Evolutionary conservation across 2,113 vertebrate genomes (phyloP), one percentile per base, ranked within the genome.

Genomic region (Taxidea taxus): DNA sequence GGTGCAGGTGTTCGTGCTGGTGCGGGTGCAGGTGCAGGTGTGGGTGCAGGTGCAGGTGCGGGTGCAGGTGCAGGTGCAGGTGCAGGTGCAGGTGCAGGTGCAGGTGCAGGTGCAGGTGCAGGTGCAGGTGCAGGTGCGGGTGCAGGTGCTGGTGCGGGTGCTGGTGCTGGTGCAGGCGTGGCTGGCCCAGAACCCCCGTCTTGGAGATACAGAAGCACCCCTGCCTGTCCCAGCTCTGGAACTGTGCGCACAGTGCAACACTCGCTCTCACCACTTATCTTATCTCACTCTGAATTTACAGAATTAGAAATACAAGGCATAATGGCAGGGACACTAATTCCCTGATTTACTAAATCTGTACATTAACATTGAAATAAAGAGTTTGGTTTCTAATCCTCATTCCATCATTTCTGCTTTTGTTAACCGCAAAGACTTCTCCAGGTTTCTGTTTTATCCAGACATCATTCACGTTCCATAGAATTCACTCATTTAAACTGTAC

Each of bases 201-300:
- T 16, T 29, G 39, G 42, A 31, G 74, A 42, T 27, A 1, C 74
- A 47, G 72, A 11, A 29, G 14, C 42, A 47, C 27, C 74, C 72
- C 74, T 7, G 27, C 74, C 42, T 8, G 13, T 29, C 21, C 54
- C 3, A 1, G 8, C 66, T 31, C 5, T 1, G 27, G 1, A 4
- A 23, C 7, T 0, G 4, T 3, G 21, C 4, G 39, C 25, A 0
- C 34, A 34, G 25, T 3, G 3, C n/a, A 1, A 20, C 62, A 23
- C 20, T 85, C 87, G 64, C 39, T 75, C 92, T 96, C 60, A 64
- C n/a, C 34, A 23, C 62, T 97, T 97, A 97, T 98, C 96, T 97
- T 98, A 96, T 96, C 97, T 98, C 44, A 56, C 96, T 94, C 94
- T 14, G 31, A 96, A 97, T 98, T 97, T 96, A 94, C 94, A 88